Conservation (phyloP, 2,797 vertebrate species). For the Lagorchestes hirsutus region DNA sequence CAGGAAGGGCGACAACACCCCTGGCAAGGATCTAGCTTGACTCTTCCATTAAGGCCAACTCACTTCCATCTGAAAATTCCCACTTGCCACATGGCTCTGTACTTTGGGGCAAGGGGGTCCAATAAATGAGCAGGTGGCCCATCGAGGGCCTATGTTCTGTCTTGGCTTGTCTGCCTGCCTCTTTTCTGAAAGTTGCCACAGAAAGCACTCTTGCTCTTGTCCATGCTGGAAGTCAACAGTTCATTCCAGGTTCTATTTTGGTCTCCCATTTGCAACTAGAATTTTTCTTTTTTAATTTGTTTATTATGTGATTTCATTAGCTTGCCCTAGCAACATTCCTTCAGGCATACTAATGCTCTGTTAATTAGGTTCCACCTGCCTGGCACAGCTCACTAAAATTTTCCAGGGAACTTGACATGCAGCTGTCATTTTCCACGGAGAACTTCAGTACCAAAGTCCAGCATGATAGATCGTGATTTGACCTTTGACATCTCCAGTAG, state of each 20-base stretch:
- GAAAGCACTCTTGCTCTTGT: neutral
- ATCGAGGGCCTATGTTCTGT: neutral
- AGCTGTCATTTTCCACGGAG: slow-evolving; percentile 72
- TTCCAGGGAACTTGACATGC: slow-evolving; percentile 36
- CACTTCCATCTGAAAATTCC: slow-evolving; percentile 56
- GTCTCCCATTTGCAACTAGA: slow-evolving; percentile 67
- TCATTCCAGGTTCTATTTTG: neutral
- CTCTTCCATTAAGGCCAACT: slow-evolving; percentile 48
- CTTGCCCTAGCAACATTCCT: slow-evolving; percentile 62
- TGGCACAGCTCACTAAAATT: slow-evolving; percentile 75
- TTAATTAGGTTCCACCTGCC: slow-evolving; percentile 75
- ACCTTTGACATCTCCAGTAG: slow-evolving; percentile 36
- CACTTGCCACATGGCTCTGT: slow-evolving; percentile 30
- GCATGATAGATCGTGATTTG: slow-evolving; percentile 9
- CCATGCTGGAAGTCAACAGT: slow-evolving; percentile 36
- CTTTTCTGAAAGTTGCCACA: slow-evolving; percentile 36
- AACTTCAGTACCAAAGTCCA: slow-evolving; percentile 65
- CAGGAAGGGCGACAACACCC: slow-evolving; percentile 38
- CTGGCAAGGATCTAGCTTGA: slow-evolving; percentile 45
- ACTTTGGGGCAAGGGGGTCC: slow-evolving; percentile 18
- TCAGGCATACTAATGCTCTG: slow-evolving; percentile 70
- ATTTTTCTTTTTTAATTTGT: slow-evolving; percentile 64
- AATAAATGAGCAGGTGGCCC: slow-evolving; percentile 49
- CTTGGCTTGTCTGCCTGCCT: neutral
- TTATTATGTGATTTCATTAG: slow-evolving; percentile 71